Evolutionary conservation across 2,888 invertebrate genomes (phyloP), one percentile per base, ranked within the genome.

Genomic region (Lordiphosa andalusiaca): DNA sequence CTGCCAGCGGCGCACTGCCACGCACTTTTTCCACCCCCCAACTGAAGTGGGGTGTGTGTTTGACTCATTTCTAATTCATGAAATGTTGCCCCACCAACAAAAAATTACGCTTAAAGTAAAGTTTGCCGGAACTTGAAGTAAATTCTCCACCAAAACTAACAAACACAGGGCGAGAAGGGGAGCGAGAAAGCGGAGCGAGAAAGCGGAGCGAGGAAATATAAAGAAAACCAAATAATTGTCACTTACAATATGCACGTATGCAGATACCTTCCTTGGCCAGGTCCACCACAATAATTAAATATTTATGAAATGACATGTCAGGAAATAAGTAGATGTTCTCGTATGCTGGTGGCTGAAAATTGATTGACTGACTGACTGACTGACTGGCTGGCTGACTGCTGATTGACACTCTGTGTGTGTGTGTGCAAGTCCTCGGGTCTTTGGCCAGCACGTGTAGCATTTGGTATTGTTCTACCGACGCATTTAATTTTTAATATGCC

Each of bases 71-170:
- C 73, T 81, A 81, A 81, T 84, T 84, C 84, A 84, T 81, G 80
- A 81, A 74, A 69, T 78, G 75, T 68, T 69, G 73, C 83, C 75
- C 75, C 71, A 64, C 74, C 67, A 77, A 72, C 70, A 73, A 78
- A 78, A 80, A 80, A 76, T 77, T 84, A 84, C 81, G 81, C 84
- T 81, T 84, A 73, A 78, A 76, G 84, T 60, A 65, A 81, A 71
- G 57, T 68, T 68, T 68, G 62, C 53, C 47, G 7, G 10, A 37
- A 53, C 48, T 49, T 35, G 35, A 46, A 60, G 60, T 59, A 56
- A 53, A 67, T 58, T 63, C 59, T 63, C 57, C 60, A 25, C 6
- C 25, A 51, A 58, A 58, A 61, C 56, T 38, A 47, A 40, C 3
- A 19, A 19, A 19, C 2, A 19, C 19, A 19, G 19, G 19, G 0